Conservation (phyloP, 30 jellyfish, hydroid and myxozoan species). For the Chironex yamaguchii region DNA sequence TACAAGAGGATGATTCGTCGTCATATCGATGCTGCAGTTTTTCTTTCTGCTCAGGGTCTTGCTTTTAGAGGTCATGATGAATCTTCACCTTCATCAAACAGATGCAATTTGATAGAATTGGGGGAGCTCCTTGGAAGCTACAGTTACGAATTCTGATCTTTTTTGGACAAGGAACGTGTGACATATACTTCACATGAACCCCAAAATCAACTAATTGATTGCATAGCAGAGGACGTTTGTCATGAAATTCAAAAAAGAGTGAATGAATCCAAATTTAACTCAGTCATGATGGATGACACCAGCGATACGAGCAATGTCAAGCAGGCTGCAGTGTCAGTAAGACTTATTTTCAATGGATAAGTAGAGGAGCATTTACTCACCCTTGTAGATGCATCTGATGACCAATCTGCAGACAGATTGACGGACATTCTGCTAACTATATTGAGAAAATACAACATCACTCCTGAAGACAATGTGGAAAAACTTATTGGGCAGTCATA, state of each 20-base stretch:
- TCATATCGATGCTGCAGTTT: too few relatives aligned
- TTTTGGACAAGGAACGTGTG: not conserved
- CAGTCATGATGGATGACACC: slow-evolving; percentile 38
- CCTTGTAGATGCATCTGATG: not conserved
- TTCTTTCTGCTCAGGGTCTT: too few relatives aligned
- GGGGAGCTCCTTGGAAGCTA: too few relatives aligned
- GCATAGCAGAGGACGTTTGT: not conserved
- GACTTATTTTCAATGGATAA: slow-evolving; percentile 3
- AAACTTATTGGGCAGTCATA: slow-evolving; percentile 58
- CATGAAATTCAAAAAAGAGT: slow-evolving; percentile 13
- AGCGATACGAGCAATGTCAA: slow-evolving; percentile 5
- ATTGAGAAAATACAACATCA: not conserved
- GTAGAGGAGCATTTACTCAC: slow-evolving; percentile 34
- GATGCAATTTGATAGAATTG: too few relatives aligned
- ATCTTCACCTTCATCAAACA: not conserved
- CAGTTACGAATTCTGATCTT: not conserved
- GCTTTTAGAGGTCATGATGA: not conserved
- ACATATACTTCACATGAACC: slow-evolving; percentile 6
- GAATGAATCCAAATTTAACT: not conserved
- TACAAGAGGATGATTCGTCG: too few relatives aligned
- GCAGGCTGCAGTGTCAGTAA: slow-evolving; percentile 27
- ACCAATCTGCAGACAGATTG: slow-evolving; percentile 1
- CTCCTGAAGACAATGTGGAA: slow-evolving; percentile 12
- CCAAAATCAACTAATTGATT: not conserved
- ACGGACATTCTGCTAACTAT: not conserved